Evolutionary conservation across 2,113 vertebrate genomes (phyloP), one percentile per base, ranked within the genome.

Genomic region (Aphyosemion australe): DNA sequence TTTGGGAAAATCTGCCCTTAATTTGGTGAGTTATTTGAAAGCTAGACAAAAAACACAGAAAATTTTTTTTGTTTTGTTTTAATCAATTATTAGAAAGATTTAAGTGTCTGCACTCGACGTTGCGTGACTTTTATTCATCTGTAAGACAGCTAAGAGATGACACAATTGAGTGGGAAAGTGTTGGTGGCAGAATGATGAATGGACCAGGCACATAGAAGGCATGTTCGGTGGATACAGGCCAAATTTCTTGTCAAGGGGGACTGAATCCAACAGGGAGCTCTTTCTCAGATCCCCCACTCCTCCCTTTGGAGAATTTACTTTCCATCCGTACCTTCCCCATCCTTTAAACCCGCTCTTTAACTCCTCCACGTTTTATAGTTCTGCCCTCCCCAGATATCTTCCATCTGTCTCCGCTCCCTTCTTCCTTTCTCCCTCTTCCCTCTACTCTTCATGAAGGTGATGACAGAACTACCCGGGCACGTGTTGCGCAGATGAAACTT

Each of bases 401-500:
- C 80, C 12, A 78, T 89, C 73, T 72, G 76, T 81, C 77, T 82
- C 67, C 16, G 16, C 72, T 74, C 76, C 71, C 72, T 67, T 56
- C 54, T 69, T 70, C 62, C 61, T 43, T 57, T 26, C 71, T 80
- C 69, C 58, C 47, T 50, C 69, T 72, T 68, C 65, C 52, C 64
- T 67, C 66, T 61, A 14, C 79, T 73, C 64, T 55, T 79, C 75
- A 42, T 20, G 6, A 68, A 85, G 67, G 88, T 72, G 90, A 74
- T 82, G 89, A 90, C 84, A 88, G 88, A 89, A 77, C 72, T 59
- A 74, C 78, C 82, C 67, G 65, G 80, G 87, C 88, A 89, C 72
- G 72, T 90, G 83, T 84, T 90, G 72, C 32, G 1, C 84, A 84
- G 71, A 90, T 84, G 79, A 80, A 39, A 80, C 72, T 80, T 82